These are phyloP conservation scores for Drosophila robusta DNA, from an alignment of 2,888 invertebrate genomes.

Conservation along the genomic window DNA sequence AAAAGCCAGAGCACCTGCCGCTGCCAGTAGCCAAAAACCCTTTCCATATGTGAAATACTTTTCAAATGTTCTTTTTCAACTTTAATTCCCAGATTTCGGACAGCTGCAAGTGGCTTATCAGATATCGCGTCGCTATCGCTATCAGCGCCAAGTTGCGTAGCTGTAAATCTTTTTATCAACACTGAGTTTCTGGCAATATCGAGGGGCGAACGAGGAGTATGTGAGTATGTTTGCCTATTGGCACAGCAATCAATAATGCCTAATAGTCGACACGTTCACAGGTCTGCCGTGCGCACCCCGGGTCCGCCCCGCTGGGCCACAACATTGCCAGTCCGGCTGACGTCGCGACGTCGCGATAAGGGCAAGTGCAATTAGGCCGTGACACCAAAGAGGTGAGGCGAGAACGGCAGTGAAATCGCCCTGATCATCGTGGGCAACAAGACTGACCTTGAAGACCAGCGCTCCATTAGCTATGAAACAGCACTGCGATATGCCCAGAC, in stretches of 20 bases:
- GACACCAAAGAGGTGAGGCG: conserved; percentile 8
- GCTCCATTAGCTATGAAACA: conserved; percentile 93
- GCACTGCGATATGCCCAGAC: conserved; percentile 96
- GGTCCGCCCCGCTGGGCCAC: background rate
- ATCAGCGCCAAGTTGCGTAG: background rate
- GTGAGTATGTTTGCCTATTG: conserved; percentile 43
- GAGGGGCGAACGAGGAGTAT: background rate
- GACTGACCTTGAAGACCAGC: conserved; percentile 96
- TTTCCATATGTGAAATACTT: too few relatives aligned
- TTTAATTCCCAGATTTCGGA: background rate
- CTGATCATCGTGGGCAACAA: conserved; percentile 98
- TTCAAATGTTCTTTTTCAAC: background rate
- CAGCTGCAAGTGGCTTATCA: background rate
- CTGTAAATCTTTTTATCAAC: conserved; percentile 1
- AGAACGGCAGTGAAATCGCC: conserved; percentile 92
- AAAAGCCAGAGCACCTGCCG: too few relatives aligned
- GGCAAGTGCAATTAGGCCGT: conserved; percentile 20
- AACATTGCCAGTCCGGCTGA: background rate
- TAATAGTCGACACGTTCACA: conserved; percentile 38
- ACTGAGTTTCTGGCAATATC: too few relatives aligned
- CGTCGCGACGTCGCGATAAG: conserved; percentile 19
- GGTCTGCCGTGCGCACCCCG: background rate
- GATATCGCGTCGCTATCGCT: background rate
- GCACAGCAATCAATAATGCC: conserved; percentile 59
- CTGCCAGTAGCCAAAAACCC: background rate